Conservation (phyloP, 2,888 invertebrate species). For the Cephus pulcher region DNA sequence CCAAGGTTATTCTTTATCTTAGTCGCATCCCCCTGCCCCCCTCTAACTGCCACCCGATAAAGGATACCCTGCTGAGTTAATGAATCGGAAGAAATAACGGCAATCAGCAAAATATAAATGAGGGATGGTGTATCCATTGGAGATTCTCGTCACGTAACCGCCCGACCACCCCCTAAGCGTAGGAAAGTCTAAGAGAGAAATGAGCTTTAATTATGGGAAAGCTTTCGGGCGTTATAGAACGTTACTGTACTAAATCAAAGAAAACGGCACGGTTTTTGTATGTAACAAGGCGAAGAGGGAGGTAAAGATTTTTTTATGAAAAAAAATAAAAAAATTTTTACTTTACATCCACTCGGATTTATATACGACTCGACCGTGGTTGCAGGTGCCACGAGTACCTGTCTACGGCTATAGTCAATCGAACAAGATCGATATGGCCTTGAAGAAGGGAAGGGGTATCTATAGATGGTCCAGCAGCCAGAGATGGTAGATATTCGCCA, state of each 20-base stretch:
- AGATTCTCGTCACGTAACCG: slow-evolving; percentile 57
- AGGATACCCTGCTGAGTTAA: slow-evolving; percentile 5
- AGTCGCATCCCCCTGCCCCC: not conserved
- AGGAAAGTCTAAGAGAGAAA: slow-evolving; percentile 47
- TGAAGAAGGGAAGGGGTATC: not conserved
- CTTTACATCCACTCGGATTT: not conserved
- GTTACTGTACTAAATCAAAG: slow-evolving; percentile 8
- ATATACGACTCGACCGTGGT: not conserved
- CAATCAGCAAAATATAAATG: slow-evolving; percentile 65
- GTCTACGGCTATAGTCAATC: not conserved
- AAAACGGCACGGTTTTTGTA: not conserved
- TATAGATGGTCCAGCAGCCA: not conserved
- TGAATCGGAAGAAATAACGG: slow-evolving; percentile 61
- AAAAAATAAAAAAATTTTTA: not conserved
- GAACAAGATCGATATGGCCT: not conserved
- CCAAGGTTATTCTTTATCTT: not conserved
- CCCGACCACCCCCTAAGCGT: slow-evolving; percentile 29
- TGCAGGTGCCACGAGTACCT: not conserved
- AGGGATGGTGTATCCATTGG: slow-evolving; percentile 48
- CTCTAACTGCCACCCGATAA: not conserved
- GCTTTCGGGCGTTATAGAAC: not conserved
- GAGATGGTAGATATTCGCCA: not conserved
- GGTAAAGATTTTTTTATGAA: not conserved
- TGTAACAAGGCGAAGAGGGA: not conserved
- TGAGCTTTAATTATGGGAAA: slow-evolving; percentile 57